phyloP scores from a whole-genome alignment of 2,888 invertebrate species.

The Rhamphomyia laevipes region DNA sequence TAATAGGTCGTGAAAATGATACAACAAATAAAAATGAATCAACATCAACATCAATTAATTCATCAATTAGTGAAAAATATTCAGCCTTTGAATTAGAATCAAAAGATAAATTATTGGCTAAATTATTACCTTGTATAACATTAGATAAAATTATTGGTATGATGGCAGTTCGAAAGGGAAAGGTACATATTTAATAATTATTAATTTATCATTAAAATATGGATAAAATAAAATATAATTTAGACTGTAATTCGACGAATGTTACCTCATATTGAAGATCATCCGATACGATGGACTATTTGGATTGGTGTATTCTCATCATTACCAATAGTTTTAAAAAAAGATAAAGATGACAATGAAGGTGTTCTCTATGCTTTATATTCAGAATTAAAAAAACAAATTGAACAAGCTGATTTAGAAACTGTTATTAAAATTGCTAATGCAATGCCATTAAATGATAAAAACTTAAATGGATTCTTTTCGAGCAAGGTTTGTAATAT shows the following conservation, averaged over 20 bases:
- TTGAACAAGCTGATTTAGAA: conserved; percentile 29
- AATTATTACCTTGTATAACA: conserved; percentile 50
- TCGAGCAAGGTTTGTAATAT: conserved; percentile 31
- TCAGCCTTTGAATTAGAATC: conserved; percentile 32
- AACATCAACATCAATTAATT: conserved; percentile 23
- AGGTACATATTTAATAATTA: conserved; percentile 41
- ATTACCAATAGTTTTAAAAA: conserved; percentile 32
- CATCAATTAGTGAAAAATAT: conserved; percentile 30
- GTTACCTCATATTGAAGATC: conserved; percentile 40
- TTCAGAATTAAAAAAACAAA: conserved; percentile 34
- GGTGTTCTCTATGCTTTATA: conserved; percentile 31
- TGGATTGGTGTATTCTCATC: conserved; percentile 35
- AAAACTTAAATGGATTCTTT: conserved; percentile 31
- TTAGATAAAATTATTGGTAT: conserved; percentile 60
- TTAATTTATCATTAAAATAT: neutral
- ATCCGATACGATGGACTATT: conserved; percentile 31
- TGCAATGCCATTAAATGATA: conserved; percentile 30
- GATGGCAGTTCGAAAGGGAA: conserved; percentile 70
- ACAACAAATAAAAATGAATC: conserved; percentile 29
- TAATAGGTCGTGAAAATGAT: conserved; percentile 20
- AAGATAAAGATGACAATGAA: conserved; percentile 35
- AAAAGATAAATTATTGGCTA: conserved; percentile 47
- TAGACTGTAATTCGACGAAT: conserved; percentile 57
- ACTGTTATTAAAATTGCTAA: conserved; percentile 29
- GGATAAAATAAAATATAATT: neutral